A percentile compares a stretch with the other conserved stretches of the same genome.
These are phyloP conservation scores for Nesometra sesokonis DNA, from an alignment of 35 echinoderm and acorn worm species.

Conservation along the genomic window DNA sequence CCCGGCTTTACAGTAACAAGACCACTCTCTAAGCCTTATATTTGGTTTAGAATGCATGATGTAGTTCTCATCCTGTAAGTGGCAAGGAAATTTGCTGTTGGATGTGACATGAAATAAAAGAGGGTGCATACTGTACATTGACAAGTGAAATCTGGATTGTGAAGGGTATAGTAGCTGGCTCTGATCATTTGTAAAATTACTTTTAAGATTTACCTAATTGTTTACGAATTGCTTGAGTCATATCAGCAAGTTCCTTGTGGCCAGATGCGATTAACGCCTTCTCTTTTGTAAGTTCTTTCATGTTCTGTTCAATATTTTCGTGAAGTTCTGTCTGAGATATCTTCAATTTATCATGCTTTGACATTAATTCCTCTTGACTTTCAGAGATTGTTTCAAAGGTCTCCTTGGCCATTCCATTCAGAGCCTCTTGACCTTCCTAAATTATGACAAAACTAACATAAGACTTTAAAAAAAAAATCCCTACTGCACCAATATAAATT, in stretches of 20 bases:
- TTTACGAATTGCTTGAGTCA: slow-evolving; percentile 45
- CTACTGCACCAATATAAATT: too few species aligned
- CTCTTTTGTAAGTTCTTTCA: slow-evolving; percentile 56
- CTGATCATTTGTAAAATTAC: too few species aligned
- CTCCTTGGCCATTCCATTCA: slow-evolving; percentile 28
- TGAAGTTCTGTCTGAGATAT: slow-evolving; percentile 46
- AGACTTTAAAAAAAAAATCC: too few species aligned
- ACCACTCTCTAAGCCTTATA: too few species aligned
- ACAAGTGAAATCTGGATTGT: too few species aligned
- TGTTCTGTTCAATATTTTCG: slow-evolving; percentile 41
- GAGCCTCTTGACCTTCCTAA: slow-evolving; percentile 43
- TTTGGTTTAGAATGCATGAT: too few species aligned
- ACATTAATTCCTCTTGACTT: slow-evolving; percentile 54
- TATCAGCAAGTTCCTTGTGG: slow-evolving; percentile 68
- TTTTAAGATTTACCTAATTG: slow-evolving; percentile 50
- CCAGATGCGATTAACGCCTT: slow-evolving; percentile 89
- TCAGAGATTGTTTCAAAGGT: slow-evolving; percentile 53
- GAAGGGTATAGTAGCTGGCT: too few species aligned
- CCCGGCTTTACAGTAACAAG: too few species aligned
- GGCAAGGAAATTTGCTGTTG: too few species aligned
- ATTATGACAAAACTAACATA: not conserved
- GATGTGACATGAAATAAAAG: too few species aligned
- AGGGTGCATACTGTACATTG: too few species aligned
- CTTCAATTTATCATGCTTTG: slow-evolving; percentile 57
- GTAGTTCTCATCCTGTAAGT: too few species aligned